Evolutionary conservation across 2,113 vertebrate genomes (phyloP), one percentile per base, ranked within the genome.

Genomic region (Probosciger aterrimus): DNA sequence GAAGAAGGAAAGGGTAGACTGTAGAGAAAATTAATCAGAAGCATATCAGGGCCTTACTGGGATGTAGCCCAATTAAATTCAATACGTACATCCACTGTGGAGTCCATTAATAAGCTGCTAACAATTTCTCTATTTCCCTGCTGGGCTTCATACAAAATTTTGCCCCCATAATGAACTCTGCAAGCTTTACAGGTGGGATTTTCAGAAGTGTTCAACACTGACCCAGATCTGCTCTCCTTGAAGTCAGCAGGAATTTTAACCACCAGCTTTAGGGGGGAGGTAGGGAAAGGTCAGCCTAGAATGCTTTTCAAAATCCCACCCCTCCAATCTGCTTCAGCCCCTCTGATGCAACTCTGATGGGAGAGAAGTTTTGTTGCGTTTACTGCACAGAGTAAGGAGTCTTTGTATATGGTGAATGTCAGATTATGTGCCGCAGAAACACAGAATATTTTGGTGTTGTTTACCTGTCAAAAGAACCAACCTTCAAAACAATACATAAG

Each of bases 131-230:
- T 87, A 64, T 52, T 69, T 91, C 83, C 83, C 95, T 93, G 93
- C 91, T 95, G 96, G 70, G 94, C 86, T 95, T 92, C 91, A 94
- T 80, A 96, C 59, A 91, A 96, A 93, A 85, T 91, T 94, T 95
- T 96, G 74, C 95, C 94, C 93, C 91, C 50, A 3, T 94, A 94
- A 96, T 94, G 95, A 97, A 96, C 92, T 95, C 91, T 50, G n/a
- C 63, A 91, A 86, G 91, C 81, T 94, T 96, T 95, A 93, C 90
- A 97, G 93, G 96, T 95, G 94, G 88, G 96, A 93, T 97, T 94
- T 96, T 94, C 81, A 88, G 64, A 85, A 93, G 65, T 76, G 62
- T 89, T 94, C 92, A 57, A 39, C 74, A 62, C 53, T 93, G 83
- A 93, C 93, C 93, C 92, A 77, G 88, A 71, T 85, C 96, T 70